These are phyloP conservation scores for Halichoerus grypus DNA, from an alignment of 2,113 vertebrate species.

Conservation along the genomic window DNA sequence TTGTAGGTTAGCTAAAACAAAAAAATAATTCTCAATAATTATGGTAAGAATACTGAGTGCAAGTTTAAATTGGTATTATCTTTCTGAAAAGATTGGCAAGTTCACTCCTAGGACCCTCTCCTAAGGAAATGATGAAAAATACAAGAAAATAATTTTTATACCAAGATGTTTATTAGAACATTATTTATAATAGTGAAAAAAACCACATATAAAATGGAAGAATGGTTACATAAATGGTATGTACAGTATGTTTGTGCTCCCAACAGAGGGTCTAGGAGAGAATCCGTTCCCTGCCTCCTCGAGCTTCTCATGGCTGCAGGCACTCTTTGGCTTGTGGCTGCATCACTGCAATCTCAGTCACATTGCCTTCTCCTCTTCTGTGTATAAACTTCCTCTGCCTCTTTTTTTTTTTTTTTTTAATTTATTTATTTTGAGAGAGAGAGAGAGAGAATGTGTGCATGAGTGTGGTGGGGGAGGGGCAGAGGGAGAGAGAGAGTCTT, in stretches of 20 bases:
- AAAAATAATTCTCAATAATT: background rate
- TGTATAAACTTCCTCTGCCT: background rate
- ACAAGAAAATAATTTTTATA: background rate
- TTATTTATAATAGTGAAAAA: slow-evolving; percentile 47
- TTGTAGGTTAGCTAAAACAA: background rate
- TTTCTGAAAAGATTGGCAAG: background rate
- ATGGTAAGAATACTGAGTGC: background rate
- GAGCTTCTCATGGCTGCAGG: background rate
- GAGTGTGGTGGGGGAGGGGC: background rate
- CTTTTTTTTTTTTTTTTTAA: background rate
- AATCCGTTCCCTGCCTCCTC: background rate
- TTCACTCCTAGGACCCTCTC: background rate
- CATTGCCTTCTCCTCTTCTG: background rate
- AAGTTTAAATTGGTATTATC: slow-evolving; percentile 13
- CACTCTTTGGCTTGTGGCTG: background rate
- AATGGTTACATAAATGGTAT: background rate
- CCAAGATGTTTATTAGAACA: background rate
- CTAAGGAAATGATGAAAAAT: slow-evolving; percentile 27
- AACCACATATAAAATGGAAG: background rate
- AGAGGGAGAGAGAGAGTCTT: background rate
- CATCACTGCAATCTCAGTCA: background rate
- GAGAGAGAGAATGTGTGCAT: background rate
- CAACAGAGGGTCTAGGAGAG: background rate
- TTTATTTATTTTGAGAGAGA: background rate
- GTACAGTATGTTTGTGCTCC: background rate